phyloP scores from a whole-genome alignment of 2,888 invertebrate genomes.

The Coelopa pilipes region DNA sequence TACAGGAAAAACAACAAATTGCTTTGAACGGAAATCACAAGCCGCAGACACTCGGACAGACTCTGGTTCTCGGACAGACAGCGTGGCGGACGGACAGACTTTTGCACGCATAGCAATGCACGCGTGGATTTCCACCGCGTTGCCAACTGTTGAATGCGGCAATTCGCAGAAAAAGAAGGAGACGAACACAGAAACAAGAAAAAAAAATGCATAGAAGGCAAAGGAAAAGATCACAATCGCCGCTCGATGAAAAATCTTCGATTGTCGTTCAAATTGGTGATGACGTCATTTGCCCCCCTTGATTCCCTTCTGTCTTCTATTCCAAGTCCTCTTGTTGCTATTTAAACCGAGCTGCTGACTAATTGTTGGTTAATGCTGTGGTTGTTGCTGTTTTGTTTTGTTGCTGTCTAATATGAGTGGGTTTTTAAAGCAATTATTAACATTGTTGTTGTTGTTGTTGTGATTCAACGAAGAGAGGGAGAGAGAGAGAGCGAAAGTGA shows the following conservation, averaged over 20 bases:
- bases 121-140: slow-evolving; percentile 2
- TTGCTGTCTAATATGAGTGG: too few relatives aligned
- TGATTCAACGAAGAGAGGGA: too few relatives aligned
- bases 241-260: slow-evolving; percentile 20
- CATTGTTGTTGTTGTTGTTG: too few relatives aligned
- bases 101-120: not conserved
- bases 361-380: too few relatives aligned
- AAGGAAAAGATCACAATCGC: not conserved
- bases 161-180: not conserved
- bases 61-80: not conserved
- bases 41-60: not conserved
- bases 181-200: too few relatives aligned
- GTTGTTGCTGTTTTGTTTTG: too few relatives aligned
- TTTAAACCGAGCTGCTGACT: too few relatives aligned
- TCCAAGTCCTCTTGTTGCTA: too few relatives aligned
- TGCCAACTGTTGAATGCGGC: not conserved
- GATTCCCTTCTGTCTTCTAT: too few relatives aligned
- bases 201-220: not conserved
- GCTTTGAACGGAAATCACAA: slow-evolving; percentile 16
- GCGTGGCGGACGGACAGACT: not conserved
- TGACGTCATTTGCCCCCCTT: slow-evolving; percentile 12
- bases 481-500: too few relatives aligned
- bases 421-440: too few relatives aligned
- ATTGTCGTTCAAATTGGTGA: not conserved
- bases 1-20: not conserved